phyloP scores from a whole-genome alignment of 2,113 vertebrate genomes.

The Limanda limanda region DNA sequence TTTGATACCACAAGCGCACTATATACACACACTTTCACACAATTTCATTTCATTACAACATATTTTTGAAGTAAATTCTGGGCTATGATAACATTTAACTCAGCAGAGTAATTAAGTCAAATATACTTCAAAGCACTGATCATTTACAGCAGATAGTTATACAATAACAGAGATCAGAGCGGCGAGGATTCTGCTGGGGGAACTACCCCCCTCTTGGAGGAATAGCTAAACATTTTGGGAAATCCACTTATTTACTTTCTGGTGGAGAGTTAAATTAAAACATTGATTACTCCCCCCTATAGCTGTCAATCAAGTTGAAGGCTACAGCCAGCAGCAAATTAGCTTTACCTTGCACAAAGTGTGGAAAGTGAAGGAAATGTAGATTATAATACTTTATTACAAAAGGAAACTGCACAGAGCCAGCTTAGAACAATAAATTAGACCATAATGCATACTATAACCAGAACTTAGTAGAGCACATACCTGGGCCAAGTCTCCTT shows the following conservation, averaged over 20 bases:
- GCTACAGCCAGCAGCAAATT: neutral
- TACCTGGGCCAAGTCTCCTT: neutral
- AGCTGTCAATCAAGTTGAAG: neutral
- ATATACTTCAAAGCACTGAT: neutral
- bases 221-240: neutral
- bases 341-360: neutral
- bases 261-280: neutral
- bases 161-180: neutral
- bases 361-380: neutral
- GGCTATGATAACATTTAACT: neutral
- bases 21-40: neutral
- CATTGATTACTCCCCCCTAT: neutral
- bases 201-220: neutral
- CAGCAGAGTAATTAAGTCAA: neutral
- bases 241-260: neutral
- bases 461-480: neutral
- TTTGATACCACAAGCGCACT: neutral
- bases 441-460: neutral
- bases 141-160: neutral
- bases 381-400: neutral
- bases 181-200: neutral
- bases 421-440: neutral
- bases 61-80: neutral
- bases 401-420: neutral
- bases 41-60: conserved; percentile 1